A percentile compares a stretch with the other conserved stretches of the same genome.
These are phyloP conservation scores for Leucosticte australis DNA, from an alignment of 2,113 vertebrate genomes.

Conservation along the genomic window DNA sequence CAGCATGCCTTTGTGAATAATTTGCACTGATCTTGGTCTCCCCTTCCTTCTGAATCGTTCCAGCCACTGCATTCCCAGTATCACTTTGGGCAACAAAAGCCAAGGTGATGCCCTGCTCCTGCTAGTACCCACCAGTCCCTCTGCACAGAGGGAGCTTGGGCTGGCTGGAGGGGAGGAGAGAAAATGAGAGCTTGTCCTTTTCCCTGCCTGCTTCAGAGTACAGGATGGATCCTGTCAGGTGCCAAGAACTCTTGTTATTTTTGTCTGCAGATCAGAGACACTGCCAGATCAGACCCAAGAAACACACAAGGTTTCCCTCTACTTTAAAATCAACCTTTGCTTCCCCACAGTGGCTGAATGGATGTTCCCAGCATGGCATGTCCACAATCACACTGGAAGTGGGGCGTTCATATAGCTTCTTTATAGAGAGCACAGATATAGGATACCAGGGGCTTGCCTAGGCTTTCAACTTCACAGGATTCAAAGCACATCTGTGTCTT, in stretches of 20 bases:
- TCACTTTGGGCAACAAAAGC: background rate
- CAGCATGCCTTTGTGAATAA: background rate
- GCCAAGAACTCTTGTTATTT: conserved; percentile 11
- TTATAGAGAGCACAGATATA: background rate
- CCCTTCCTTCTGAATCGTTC: background rate
- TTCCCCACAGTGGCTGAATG: background rate
- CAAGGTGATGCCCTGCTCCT: background rate
- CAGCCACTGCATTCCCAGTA: background rate
- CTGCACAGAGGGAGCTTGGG: background rate
- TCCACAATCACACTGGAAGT: background rate
- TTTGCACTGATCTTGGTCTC: background rate
- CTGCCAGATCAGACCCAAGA: background rate
- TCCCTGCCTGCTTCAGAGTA: background rate
- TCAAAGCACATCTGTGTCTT: background rate
- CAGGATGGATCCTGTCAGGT: background rate
- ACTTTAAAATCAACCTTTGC: conserved; percentile 18
- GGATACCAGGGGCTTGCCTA: background rate
- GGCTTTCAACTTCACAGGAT: background rate
- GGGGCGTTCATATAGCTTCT: background rate
- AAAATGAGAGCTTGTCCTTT: background rate
- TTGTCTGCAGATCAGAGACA: conserved; percentile 9
- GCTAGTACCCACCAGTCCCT: background rate
- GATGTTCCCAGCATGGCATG: background rate
- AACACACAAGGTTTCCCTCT: background rate
- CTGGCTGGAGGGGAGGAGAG: background rate